Evolutionary conservation across 2,888 invertebrate species (phyloP), one percentile per base, ranked within the genome.

Genomic region (Dascillus cervinus): DNA sequence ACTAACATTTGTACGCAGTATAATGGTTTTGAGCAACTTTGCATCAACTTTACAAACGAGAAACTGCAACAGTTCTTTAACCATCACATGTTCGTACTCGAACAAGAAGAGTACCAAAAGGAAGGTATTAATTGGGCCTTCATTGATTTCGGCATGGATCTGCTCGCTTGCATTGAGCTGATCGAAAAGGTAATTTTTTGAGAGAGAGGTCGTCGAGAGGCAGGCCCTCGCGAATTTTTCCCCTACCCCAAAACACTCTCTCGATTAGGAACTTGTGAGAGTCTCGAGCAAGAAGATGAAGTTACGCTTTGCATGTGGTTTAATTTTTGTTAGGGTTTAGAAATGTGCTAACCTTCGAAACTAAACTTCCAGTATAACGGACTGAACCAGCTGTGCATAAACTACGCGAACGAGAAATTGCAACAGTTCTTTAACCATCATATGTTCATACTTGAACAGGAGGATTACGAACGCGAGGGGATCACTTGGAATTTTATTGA

Each of bases 361-460:
- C n/a, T n/a, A n/a, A n/a, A 32, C 34, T 58, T 60, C 46, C 77
- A 90, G 90, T 82, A 76, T 74, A 92, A 92, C 74, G 82, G 88
- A 63, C 91, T 91, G 76, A 90, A 92, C 72, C 91, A 92, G 70
- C 77, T 92, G 63, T 91, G 91, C 76, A 89, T 92, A 78, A 92
- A 92, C 76, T 92, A 89, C 76, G 88, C 89, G 60, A 92, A 92
- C 68, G 91, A 92, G 73, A 86, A 88, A 69, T 77, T 92, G 55
- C 91, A 92, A 70, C 92, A 92, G 65, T 92, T 87, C 75, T 92
- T 91, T 81, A 92, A 92, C 70, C 90, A 92, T 67, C 82, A 88
- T 74, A 91, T 92, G 91, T 92, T 92, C 72, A 82, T 92, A 53
- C 73, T 92, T 69, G 91, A 92, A 72, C 91, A 92, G 75, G 91